Evolutionary conservation across 2,797 vertebrate species (phyloP), one percentile per base, ranked within the genome.

Genomic region (Delichon dasypus): DNA sequence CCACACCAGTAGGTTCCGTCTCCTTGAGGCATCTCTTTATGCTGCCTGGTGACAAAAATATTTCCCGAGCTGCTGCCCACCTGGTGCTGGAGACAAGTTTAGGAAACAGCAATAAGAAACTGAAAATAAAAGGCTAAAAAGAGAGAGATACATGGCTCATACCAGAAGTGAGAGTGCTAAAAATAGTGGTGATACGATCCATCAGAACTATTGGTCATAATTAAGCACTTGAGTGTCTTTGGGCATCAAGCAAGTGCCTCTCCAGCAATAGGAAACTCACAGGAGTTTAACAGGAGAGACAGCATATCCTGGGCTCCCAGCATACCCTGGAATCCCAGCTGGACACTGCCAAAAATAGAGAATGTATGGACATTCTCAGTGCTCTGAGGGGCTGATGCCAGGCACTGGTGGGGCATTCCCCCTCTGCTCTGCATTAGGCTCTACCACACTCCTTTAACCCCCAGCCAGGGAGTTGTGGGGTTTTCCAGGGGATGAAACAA

Each of bases 21-120:
- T 15, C 61, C 29, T 57, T 1, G 3, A 48, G 50, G 42, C 18
- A 1, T 54, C 77, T 64, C 2, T 0, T 17, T 89, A 66, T 44
- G 80, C 70, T 38, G 11, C 51, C 44, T 1, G 1, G 72, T 61
- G 89, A 95, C 71, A 82, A 91, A 97, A 96, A 95, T 94, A 96
- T 64, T 51, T 65, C 60, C 44, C 79, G 95, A 95, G 93, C 89
- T 97, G 95, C 83, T 92, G 87, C 81, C 94, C 91, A 94, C 95
- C 93, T 92, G 90, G 93, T 72, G 80, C 85, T 81, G 32, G 75
- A 34, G 73, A 48, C 0, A 0, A 73, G 23, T 70, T 89, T 72
- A 64, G 78, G 94, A 82, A 91, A 90, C 11, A 19, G 80, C 85
- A 76, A 57, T 48, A 68, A 89, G 93, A 92, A 95, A 96, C 90